Percentiles rank a stretch among this genome's conserved stretches.
These are phyloP conservation scores for Drosophila mimica DNA, from an alignment of 2,888 invertebrate species.

Conservation along the genomic window DNA sequence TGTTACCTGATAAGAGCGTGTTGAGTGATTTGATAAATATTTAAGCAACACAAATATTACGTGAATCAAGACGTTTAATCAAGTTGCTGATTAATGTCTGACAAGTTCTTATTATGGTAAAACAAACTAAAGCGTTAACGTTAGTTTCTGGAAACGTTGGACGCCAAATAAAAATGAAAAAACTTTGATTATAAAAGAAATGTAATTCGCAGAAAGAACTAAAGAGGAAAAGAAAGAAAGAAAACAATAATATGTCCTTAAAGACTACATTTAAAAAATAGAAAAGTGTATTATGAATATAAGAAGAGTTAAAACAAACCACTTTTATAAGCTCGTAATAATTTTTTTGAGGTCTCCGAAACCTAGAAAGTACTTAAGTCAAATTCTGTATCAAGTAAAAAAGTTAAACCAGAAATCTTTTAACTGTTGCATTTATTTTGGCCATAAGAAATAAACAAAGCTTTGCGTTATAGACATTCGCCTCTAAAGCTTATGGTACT, in stretches of 20 bases:
- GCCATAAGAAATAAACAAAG: conserved; percentile 9
- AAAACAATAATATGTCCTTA: not conserved
- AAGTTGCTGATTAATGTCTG: conserved; percentile 4
- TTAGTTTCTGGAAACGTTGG: not conserved
- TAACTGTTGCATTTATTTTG: conserved; percentile 34
- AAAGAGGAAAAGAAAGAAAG: not conserved
- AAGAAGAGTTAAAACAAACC: not conserved
- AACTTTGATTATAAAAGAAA: not conserved
- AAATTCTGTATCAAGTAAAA: not conserved
- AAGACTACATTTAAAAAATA: not conserved
- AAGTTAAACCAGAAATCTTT: not conserved
- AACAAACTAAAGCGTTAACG: not conserved
- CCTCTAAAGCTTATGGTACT: conserved; percentile 27
- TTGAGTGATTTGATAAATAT: conserved; percentile 46
- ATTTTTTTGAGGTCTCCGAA: not conserved
- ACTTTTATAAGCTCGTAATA: not conserved
- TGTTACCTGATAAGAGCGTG: conserved; percentile 49
- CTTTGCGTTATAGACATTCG: conserved; percentile 12
- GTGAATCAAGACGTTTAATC: conserved; percentile 19
- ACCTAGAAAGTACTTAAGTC: not conserved
- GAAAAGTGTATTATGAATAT: not conserved
- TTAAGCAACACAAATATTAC: conserved; percentile 26
- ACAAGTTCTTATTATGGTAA: not conserved
- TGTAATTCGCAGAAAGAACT: not conserved
- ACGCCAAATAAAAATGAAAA: not conserved